These are phyloP conservation scores for Diadophis punctatus DNA, from an alignment of 2,113 vertebrate species.

Conservation along the genomic window DNA sequence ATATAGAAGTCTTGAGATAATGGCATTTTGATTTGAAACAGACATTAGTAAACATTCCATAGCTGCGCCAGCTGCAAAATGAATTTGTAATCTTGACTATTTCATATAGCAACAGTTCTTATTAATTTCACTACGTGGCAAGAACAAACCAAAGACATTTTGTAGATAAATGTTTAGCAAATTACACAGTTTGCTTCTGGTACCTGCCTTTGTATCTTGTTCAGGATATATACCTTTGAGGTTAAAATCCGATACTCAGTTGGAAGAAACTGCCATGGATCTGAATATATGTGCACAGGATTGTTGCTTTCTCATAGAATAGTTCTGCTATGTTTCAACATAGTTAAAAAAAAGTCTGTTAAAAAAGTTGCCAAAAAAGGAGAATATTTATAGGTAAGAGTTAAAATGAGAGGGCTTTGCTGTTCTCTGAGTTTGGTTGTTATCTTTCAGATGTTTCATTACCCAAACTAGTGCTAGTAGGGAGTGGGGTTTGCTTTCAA, in stretches of 20 bases:
- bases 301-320: slow-evolving; percentile 12
- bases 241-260: background rate
- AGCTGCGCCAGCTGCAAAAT: slow-evolving; percentile 74
- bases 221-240: background rate
- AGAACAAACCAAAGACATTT: slow-evolving; percentile 41
- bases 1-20: slow-evolving; percentile 67
- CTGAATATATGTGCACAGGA: background rate
- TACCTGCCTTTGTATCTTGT: slow-evolving; percentile 23
- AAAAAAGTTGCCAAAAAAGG: too few species aligned
- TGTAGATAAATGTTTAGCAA: slow-evolving; percentile 48
- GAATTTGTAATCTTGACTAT: slow-evolving; percentile 66
- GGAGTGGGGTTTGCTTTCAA: too few species aligned
- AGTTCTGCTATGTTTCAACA: background rate
- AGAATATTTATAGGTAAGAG: too few species aligned
- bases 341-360: too few species aligned
- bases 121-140: slow-evolving; percentile 55
- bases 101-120: slow-evolving; percentile 49
- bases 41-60: slow-evolving; percentile 76
- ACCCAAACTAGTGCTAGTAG: too few species aligned
- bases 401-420: too few species aligned
- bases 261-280: background rate
- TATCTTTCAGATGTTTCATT: too few species aligned
- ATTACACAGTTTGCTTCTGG: slow-evolving; percentile 18
- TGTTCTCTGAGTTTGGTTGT: too few species aligned
- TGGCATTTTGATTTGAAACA: slow-evolving; percentile 74